A percentile compares a stretch with the other conserved stretches of the same genome.
phyloP scores from a whole-genome alignment of 2,797 vertebrate species.

The Macropodus opercularis region DNA sequence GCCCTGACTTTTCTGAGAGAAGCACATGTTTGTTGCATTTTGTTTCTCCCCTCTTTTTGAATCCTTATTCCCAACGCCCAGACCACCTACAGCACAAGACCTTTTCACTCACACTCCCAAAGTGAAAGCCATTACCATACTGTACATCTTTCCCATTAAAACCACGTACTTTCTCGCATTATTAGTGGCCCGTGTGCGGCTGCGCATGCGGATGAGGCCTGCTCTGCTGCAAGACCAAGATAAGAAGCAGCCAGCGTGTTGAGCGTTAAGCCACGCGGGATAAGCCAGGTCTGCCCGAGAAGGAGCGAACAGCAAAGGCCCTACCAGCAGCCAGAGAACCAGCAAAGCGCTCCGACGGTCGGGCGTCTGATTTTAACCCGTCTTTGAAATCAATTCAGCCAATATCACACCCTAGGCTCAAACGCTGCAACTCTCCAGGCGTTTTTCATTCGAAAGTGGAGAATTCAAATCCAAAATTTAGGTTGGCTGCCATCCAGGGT shows the following conservation, averaged over 20 bases:
- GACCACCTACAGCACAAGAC: too few species aligned
- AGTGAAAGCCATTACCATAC: too few species aligned
- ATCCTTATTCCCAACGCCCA: too few species aligned
- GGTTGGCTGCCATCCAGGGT: constrained; percentile 13
- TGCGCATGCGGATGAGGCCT: constrained; percentile 26
- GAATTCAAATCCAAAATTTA: constrained; percentile 15
- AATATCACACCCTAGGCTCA: not conserved
- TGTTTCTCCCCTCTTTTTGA: too few species aligned
- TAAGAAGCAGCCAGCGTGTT: constrained; percentile 45
- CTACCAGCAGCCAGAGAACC: constrained; percentile 3
- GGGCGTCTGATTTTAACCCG: constrained; percentile 3
- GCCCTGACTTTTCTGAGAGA: too few species aligned
- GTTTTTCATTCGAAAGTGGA: constrained; percentile 11
- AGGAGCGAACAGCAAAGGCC: constrained; percentile 3
- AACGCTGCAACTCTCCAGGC: not conserved
- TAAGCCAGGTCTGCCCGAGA: constrained; percentile 49
- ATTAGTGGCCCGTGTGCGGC: constrained; percentile 29
- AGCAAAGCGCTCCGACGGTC: too few species aligned
- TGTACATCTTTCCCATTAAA: too few species aligned
- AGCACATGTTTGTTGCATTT: too few species aligned
- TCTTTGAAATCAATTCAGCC: constrained; percentile 7
- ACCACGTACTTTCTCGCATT: too few species aligned
- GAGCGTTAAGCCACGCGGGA: constrained; percentile 43
- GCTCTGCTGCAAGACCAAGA: constrained; percentile 57
- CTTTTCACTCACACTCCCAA: too few species aligned